phyloP scores from a whole-genome alignment of 2,888 invertebrate genomes.

The Pammene aurita region DNA sequence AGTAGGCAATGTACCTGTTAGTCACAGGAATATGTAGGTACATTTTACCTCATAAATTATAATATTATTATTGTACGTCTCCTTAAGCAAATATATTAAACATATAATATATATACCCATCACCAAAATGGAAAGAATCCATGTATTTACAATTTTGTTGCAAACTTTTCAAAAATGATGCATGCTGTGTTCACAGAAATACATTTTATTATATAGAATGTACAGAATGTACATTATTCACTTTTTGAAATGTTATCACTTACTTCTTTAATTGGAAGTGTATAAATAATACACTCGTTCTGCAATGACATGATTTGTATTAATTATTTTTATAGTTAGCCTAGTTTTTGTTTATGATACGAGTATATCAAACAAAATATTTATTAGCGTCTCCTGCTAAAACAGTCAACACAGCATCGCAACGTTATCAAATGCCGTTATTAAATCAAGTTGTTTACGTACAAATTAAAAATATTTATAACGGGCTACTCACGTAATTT shows the following conservation, averaged over 20 bases:
- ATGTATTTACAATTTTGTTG: conserved; percentile 44
- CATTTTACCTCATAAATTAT: background rate
- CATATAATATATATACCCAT: conserved; percentile 14
- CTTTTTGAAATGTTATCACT: background rate
- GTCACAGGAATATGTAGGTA: too few species aligned
- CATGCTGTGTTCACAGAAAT: conserved; percentile 11
- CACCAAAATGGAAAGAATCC: conserved; percentile 35
- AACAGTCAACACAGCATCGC: conserved; percentile 16
- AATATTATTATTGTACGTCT: background rate
- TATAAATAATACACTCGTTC: background rate
- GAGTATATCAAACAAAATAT: background rate
- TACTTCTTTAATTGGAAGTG: background rate
- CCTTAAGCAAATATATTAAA: background rate
- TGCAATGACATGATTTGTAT: background rate
- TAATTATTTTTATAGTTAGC: background rate
- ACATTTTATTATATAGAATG: background rate
- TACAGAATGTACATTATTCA: background rate
- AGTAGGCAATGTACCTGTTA: too few species aligned
- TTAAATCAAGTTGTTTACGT: background rate
- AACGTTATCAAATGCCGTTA: background rate
- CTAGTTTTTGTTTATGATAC: background rate
- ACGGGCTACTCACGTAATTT: too few species aligned
- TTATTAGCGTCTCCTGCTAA: background rate
- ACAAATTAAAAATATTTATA: too few species aligned
- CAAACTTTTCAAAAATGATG: background rate